Base-by-base conservation (phyloP, 2,888 invertebrate genomes). In the Hirtodrosophila duncani region DNA sequence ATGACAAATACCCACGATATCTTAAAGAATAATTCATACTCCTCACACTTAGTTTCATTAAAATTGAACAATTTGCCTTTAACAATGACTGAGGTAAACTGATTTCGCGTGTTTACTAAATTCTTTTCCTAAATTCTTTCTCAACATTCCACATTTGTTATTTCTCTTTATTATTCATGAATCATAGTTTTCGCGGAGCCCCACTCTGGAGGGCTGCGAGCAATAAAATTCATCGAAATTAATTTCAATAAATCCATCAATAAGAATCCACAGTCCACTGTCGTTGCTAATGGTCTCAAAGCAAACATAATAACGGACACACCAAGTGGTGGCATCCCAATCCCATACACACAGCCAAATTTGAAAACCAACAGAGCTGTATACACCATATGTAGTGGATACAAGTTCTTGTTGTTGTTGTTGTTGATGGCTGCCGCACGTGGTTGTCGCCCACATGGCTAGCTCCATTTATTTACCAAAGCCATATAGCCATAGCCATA, bases 161-260 rank as follows among this genome's bases (percentile, higher is more conserved):
- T 1, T 18, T 1, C 7, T 7, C n/a, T 14, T 23, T 26, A 38
- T 58, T 39, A 48, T 49, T 57, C 48, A 42, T 38, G 26, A n/a
- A 20, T 6, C 20, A 23, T 23, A 13, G 42, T 57, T 41, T 37
- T 36, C 9, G n/a, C 39, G n/a, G n/a, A n/a, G 16, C 36, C 29
- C 48, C 30, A 56, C 29, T 56, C 30, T 9, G 17, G 14, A n/a
- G 26, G 16, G 17, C 21, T 26, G 23, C 31, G 27, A 18, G 48
- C 55, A 64, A 64, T 63, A 58, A 57, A 64, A 64, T 39, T 51
- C 42, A 37, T 46, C 45, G 48, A 56, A 64, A 75, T 70, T 78
- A 70, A 75, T 78, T 72, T 72, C 71, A 72, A 72, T 72, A 72
- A 70, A 72, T 69, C 65, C 79, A 72, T 72, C 75, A 72, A 65